Base-by-base conservation (phyloP, 2,113 vertebrate genomes). In the Terrapene triunguis region DNA sequence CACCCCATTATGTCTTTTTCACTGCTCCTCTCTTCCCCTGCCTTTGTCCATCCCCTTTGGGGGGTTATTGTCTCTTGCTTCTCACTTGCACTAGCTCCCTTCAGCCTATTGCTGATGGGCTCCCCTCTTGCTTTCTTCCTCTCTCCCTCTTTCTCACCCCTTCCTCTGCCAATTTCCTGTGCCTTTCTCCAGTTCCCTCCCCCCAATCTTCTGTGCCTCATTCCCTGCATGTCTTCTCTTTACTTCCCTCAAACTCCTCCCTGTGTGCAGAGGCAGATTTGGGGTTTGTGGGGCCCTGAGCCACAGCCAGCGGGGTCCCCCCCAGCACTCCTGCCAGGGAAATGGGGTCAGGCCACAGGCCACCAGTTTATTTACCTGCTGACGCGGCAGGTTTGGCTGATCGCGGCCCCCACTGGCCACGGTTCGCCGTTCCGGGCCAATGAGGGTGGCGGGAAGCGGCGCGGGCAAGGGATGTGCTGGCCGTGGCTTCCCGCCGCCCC, bases 141-240 rank as follows among this genome's bases (percentile, higher is more conserved):
- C 19, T 82, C 54, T 82, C 59, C 4, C 14, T 1, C 2, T 82
- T 7, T 86, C 88, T 79, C 32, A 59, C 35, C 12, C 2, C 80
- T 74, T 51, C 8, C 1, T n/a, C 8, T 0, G 1, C n/a, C 53
- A 59, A 48, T 54, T 85, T 32, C 12, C 4, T 80, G 1, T 24
- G 22, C 2, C 82, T 92, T 59, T 55, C 29, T 85, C 22, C 22
- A 3, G 35, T 12, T 4, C 3, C 2, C 2, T 4, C 6, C 19
- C 7, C 51, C 48, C 17, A 65, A 8, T 87, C 35, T 50, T 25
- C 35, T 92, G 83, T 65, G 13, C 27, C 38, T 89, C 27, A 85
- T 27, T 48, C 65, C 5, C 42, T 76, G 19, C 24, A 22, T 72
- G 6, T 84, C 87, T 79, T 24, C 6, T 19, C 47, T 55, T 86